phyloP scores from a whole-genome alignment of 2,113 vertebrate species.

The Benitochromis conjunctus region DNA sequence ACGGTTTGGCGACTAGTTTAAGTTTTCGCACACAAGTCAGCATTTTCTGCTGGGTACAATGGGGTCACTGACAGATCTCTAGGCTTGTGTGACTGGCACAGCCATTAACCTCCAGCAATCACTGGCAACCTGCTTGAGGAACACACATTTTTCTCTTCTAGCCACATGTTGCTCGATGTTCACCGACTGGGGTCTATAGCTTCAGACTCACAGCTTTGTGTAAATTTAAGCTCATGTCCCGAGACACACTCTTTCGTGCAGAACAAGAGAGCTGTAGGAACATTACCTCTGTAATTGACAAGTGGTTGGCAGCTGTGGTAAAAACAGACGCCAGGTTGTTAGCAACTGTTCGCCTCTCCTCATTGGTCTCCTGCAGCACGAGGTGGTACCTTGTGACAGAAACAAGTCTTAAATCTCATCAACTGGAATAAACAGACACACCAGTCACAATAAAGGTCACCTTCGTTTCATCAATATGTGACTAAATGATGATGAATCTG shows the following conservation, averaged over 20 bases:
- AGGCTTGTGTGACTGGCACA: not conserved
- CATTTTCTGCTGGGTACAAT: not conserved
- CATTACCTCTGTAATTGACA: conserved; percentile 67
- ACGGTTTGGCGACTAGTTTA: not conserved
- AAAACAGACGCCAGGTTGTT: conserved; percentile 69
- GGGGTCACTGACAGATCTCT: not conserved
- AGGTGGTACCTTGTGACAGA: conserved; percentile 69
- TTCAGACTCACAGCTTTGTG: not conserved
- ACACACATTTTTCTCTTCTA: not conserved
- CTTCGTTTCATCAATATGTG: not conserved
- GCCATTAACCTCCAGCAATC: not conserved
- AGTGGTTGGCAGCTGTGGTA: conserved; percentile 58
- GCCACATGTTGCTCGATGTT: not conserved
- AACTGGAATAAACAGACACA: not conserved
- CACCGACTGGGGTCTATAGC: not conserved
- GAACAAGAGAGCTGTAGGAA: not conserved
- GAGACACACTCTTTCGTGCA: not conserved
- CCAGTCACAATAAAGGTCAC: not conserved
- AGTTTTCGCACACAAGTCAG: not conserved
- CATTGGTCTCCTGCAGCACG: conserved; percentile 75
- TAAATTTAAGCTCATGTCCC: not conserved
- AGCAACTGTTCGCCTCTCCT: conserved; percentile 66
- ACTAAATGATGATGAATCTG: not conserved
- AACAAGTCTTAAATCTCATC: not conserved
- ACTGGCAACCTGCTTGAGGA: not conserved